A percentile compares a stretch with the other conserved stretches of the same genome.
Conservation (phyloP, 2,113 vertebrate species). For the Sylvietta virens region DNA sequence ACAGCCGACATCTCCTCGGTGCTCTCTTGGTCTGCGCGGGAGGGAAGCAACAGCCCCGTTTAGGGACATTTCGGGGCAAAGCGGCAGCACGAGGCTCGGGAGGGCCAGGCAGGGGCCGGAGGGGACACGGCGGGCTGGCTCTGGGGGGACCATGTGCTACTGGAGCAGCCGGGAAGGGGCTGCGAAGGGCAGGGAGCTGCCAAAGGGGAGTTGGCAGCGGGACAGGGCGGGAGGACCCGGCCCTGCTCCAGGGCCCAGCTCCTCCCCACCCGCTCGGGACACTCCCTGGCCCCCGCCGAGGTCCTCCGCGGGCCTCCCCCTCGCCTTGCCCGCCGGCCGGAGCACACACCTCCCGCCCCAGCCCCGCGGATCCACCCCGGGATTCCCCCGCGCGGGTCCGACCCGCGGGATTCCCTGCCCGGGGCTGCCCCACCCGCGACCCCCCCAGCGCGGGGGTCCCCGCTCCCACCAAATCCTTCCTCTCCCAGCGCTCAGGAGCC, state of each 20-base stretch:
- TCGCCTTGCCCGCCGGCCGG: not conserved
- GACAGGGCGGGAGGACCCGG: not conserved
- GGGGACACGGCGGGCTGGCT: not conserved
- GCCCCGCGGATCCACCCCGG: not conserved
- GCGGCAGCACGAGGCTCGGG: not conserved
- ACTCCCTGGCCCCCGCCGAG: not conserved
- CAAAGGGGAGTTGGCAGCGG: conserved; percentile 23
- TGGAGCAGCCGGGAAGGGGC: not conserved
- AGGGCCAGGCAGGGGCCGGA: not conserved
- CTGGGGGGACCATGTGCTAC: not conserved
- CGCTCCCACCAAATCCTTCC: not conserved
- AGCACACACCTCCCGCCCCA: not conserved
- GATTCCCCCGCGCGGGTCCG: not conserved
- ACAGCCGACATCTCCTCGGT: conserved; percentile 72
- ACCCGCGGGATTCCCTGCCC: not conserved
- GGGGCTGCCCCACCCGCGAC: not conserved
- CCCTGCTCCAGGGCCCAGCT: not conserved
- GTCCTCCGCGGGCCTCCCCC: not conserved
- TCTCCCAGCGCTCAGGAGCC: not conserved
- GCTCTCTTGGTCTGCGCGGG: conserved; percentile 71
- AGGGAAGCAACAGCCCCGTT: not conserved
- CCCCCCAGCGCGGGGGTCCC: not conserved
- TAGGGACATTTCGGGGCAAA: not conserved
- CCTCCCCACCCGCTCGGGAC: not conserved
- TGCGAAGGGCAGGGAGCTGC: not conserved